Base-by-base conservation (phyloP, 2,888 invertebrate species). In the Alviniconcha strummeri region DNA sequence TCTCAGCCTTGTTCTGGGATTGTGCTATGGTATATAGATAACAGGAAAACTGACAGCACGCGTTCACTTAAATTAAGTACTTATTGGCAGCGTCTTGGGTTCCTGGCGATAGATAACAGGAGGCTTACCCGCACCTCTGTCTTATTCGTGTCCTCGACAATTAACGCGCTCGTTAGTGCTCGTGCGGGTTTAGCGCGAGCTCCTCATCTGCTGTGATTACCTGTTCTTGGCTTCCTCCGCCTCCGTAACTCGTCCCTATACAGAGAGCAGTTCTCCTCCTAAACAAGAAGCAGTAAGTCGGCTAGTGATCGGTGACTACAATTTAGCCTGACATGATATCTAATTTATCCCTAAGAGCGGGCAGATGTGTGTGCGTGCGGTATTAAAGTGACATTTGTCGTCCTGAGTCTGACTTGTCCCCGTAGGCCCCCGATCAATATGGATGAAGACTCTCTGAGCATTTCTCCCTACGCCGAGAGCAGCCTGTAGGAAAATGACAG, bases 351-450 rank as follows among this genome's bases (percentile, higher is more conserved):
- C 15, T 9, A 17, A 8, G 57, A 60, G 6, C 74, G 8, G 15
- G 81, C 15, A 71, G 81, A 74, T 8, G 55, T 60, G 77, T 74
- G 17, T 81, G 17, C 54, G 69, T 36, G 71, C 36, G 80, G 81
- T 74, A 81, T 81, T 81, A 81, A 81, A 74, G 74, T 81, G 60
- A 72, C 81, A 81, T 81, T 81, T 52, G 7, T 80, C 36, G 81
- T 60, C 72, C 17, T 36, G 9, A 67, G 67, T 64, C 67, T 79
- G 67, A 36, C 67, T 54, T 5, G n/a, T 13, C 67, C 54, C 78
- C 36, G 9, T 17, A 79, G 7, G 71, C 17, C 71, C 71, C 71
- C 71, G 60, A 60, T 60, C 60, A 60, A 60, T 60, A 60, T 11
- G 60, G 60, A 60, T 60, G 60, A 60, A 60, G 60, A 60, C 60